Evolutionary conservation across 2,888 invertebrate genomes (phyloP), one percentile per base, ranked within the genome.

Genomic region (Siphonodentalium dalli): DNA sequence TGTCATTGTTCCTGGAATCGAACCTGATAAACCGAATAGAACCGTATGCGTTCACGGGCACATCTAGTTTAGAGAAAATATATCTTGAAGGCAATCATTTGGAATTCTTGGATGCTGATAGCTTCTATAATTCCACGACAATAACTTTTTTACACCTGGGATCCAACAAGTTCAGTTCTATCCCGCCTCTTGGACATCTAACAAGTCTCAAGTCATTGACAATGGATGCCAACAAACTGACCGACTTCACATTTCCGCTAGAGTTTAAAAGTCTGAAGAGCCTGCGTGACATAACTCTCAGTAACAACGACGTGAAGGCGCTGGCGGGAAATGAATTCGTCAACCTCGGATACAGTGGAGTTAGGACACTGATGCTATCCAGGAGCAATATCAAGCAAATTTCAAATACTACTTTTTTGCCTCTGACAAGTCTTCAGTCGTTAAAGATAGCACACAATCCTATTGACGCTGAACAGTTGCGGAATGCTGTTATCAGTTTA

Each of bases 381-480:
- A 62, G 67, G 24, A 70, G 68, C 44, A 42, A 54, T 7, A 66
- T 74, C 6, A 38, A 43, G 28, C 29, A 43, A n/a, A 61, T 69
- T 31, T 56, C 57, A 3, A 40, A 54, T 1, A 61, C 51, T 3
- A 58, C 70, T 4, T 66, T 74, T 38, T 8, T 26, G 6, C 59
- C 55, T 1, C 47, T 72, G 28, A 56, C 28, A 1, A 51, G 64
- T 7, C 59, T 71, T 0, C 45, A 43, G 33, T 74, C 74, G 6
- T 41, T 74, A 18, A 68, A 64, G 45, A 48, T 74, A n/a, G 68
- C 68, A 1, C 41, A 52, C 26, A 74, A 74, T 34, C 70, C 68
- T 1, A 44, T 74, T 3, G 59, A 62, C 23, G 57, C 63, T 15
- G 4, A 11, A 2, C 61, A 53, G 18, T 54, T 74, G 7, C 46